Evolutionary conservation across 2,113 vertebrate species (phyloP), one percentile per base, ranked within the genome.

Genomic region (Triplophysa siluroides): DNA sequence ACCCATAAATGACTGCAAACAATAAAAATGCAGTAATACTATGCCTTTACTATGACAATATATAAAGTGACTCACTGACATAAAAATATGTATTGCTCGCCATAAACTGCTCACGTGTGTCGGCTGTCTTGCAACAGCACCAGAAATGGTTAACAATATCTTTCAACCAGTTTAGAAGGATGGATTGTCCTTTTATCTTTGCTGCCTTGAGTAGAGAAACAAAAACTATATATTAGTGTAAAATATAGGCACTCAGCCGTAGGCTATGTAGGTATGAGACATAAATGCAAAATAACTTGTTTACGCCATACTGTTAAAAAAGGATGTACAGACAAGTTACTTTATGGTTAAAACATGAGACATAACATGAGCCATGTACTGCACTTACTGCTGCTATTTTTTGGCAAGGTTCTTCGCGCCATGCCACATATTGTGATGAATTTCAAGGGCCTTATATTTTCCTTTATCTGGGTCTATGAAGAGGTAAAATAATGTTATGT

Each of bases 61-160:
- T 26, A 61, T 61, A 11, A 61, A 61, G 26, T 26, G 2, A 24
- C 11, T 1, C 60, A 61, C 23, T 24, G 60, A 61, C 5, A 61
- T 24, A 24, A 61, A 24, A 5, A 26, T 24, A 61, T 61, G 21
- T 26, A 26, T 1, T 26, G 26, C 26, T 26, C 2, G 2, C 26
- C 26, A 26, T 90, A 61, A 61, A 61, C 60, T 61, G 4, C 23
- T 61, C 60, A 61, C 11, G 23, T 61, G 60, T 61, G 60, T 61
- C 60, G 2, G 60, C 60, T 24, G 21, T 61, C 21, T 61, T 26
- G 60, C 23, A 61, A 26, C 60, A 61, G 23, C 60, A 61, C 60
- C 60, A 61, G 24, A 61, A 61, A 61, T 61, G 60, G 23, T 61
- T 61, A 3, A 61, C 60, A 12, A 61, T 61, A 21, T 61, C 60